These are phyloP conservation scores for Lepilemur ruficaudatus DNA, from an alignment of 2,797 vertebrate species.

Conservation along the genomic window DNA sequence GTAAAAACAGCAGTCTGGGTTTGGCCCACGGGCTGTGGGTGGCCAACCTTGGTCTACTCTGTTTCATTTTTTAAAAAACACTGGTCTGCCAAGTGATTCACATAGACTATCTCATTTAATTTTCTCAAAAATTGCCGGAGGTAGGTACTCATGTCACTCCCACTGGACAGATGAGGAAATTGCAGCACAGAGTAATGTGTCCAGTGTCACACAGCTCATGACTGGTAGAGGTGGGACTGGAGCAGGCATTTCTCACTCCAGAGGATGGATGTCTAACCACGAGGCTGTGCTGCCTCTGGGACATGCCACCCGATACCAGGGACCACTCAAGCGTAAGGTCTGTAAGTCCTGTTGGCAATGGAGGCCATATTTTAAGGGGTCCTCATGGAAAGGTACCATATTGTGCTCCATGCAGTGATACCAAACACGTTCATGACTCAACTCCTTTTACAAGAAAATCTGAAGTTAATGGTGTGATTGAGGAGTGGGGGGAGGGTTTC, in stretches of 20 bases:
- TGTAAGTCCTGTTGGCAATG: conserved; percentile 56
- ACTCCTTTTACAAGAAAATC: conserved; percentile 66
- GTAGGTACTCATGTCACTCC: not conserved
- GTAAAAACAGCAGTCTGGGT: not conserved
- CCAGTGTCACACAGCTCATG: not conserved
- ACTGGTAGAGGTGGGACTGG: not conserved
- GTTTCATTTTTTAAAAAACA: not conserved
- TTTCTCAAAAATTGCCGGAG: not conserved
- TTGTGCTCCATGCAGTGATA: conserved; percentile 63
- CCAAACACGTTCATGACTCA: conserved; percentile 59
- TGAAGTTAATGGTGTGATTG: not conserved
- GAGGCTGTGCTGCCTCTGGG: not conserved
- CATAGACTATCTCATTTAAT: not conserved
- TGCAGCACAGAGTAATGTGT: not conserved
- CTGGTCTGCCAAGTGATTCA: not conserved
- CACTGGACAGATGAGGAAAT: not conserved
- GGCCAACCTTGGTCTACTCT: not conserved
- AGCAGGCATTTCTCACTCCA: not conserved
- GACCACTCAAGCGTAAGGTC: not conserved
- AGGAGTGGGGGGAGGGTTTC: not conserved
- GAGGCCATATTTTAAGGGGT: conserved; percentile 33
- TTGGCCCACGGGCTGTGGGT: not conserved
- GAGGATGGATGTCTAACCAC: not conserved
- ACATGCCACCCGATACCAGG: not conserved
- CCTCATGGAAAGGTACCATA: conserved; percentile 53